Base-by-base conservation (phyloP, 2,113 vertebrate genomes). In the Aleadryas rufinucha region DNA sequence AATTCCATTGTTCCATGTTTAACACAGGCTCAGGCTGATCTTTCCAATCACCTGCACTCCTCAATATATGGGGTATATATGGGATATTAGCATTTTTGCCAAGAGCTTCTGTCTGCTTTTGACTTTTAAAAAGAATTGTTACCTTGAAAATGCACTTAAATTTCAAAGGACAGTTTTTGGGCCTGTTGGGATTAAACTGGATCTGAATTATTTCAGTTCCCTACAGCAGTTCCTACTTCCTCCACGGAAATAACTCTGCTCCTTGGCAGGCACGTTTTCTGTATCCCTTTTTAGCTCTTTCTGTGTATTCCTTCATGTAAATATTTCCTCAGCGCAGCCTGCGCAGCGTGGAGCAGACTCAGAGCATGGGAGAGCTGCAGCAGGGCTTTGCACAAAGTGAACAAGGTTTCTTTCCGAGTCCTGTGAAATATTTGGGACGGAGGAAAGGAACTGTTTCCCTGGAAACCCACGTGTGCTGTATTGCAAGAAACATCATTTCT, bases 271-370 rank as follows among this genome's bases (percentile, higher is more conserved):
- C 31, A 19, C 5, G 0, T 61, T 64, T 88, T 84, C 87, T 68
- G 56, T 24, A 10, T 52, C 87, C 66, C 69, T n/a, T 86, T 60
- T 93, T 94, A 87, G 81, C 81, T 84, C 30, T 66, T 65, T 71
- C 84, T 91, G 57, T 91, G 35, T 96, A 72, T 94, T 71, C n/a
- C 49, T 93, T 93, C 12, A 7, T 83, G 81, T 95, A 96, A 96
- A 94, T 96, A 95, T 95, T 96, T 96, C 65, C 76, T 39, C 47
- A 94, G 14, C 0, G 3, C 72, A 93, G 92, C 56, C 52, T 78
- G 91, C 0, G 0, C 65, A 84, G 56, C 0, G 0, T 59, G 60
- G 89, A 91, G 39, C 52, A 74, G 63, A 35, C 52, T 41, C 30
- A 44, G 64, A 75, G n/a, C 6, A 5, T 30, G 60, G 35, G 39